Percentiles rank a stretch among this genome's conserved stretches.
phyloP scores from a whole-genome alignment of 2,888 invertebrate genomes.

The Danaus chrysippus region DNA sequence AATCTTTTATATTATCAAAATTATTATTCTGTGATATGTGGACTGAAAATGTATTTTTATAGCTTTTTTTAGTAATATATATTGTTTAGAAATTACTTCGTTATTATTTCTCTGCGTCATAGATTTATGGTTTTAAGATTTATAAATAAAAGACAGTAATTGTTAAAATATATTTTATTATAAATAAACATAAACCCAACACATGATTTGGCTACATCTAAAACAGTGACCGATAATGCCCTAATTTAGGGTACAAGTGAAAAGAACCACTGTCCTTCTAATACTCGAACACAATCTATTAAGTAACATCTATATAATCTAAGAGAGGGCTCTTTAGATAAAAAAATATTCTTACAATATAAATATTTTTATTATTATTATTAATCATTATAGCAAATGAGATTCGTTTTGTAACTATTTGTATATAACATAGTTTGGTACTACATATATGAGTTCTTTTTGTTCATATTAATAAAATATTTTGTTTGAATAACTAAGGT shows the following conservation, averaged over 20 bases:
- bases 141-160: slow-evolving; percentile 31
- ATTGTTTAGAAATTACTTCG: slow-evolving; percentile 13
- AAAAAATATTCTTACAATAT: not conserved
- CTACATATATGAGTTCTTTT: not conserved
- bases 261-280: slow-evolving; percentile 76
- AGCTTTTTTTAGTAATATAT: slow-evolving; percentile 30
- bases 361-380: slow-evolving; percentile 6
- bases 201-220: slow-evolving; percentile 70
- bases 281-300: slow-evolving; percentile 58
- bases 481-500: too few relatives aligned
- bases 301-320: slow-evolving; percentile 34
- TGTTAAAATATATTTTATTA: slow-evolving; percentile 75
- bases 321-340: slow-evolving; percentile 4
- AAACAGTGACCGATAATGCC: slow-evolving; percentile 71
- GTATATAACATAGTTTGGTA: not conserved
- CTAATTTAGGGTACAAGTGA: slow-evolving; percentile 79
- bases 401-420: not conserved
- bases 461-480: slow-evolving; percentile 2
- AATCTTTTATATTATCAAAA: slow-evolving; percentile 10
- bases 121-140: not conserved
- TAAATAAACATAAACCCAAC: slow-evolving; percentile 78
- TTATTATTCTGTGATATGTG: slow-evolving; percentile 67
- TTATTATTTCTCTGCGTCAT: not conserved
- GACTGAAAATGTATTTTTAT: slow-evolving; percentile 64
- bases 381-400: not conserved